Base-by-base conservation (phyloP, 1,140 invertebrate genomes). In the Leguminivora glycinivorella region DNA sequence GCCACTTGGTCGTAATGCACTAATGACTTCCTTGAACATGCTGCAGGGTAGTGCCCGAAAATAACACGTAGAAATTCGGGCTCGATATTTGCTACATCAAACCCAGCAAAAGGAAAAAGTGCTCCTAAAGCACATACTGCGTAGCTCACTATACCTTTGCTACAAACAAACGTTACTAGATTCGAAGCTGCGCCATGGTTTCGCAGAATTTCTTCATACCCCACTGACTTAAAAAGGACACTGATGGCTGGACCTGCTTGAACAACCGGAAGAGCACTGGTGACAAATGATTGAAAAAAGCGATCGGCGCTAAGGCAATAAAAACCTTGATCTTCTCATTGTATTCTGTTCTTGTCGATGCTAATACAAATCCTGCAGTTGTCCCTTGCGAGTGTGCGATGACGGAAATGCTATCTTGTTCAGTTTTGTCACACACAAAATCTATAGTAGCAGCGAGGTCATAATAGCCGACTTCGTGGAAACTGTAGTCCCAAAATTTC, bases 11-110 rank as follows among this genome's bases (percentile, higher is more conserved):
- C 12, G 12, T 22, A 31, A 26, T 60, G 25, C 25, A 26, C 9
- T 14, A 60, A 26, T 4, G 12, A 12, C 2, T 60, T 60, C 12
- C 56, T 60, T n/a, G 56, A 60, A 14, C 10, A n/a, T 29, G 24
- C 56, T 26, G 25, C 25, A 12, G 56, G 56, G n/a, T 60, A 60
- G 25, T 60, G 56, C 12, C 56, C 56, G 3, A 26, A 60, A n/a
- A 60, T 14, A n/a, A 26, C 26, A 14, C 1, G 10, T 5, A 60
- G n/a, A 26, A 60, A 60, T 4, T 60, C 56, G 0, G 25, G 25
- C 31, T 60, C 56, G 12, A 60, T n/a, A 4, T 29, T 14, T 29
- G 0, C 43, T 26, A 26, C 10, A n/a, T 60, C 56, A 26, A 26
- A n/a, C n/a, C 56, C 56, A 60, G 25, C 3, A 29, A 26, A 60